Conservation (phyloP, 2,797 vertebrate genomes). For the Apogon talboti region DNA sequence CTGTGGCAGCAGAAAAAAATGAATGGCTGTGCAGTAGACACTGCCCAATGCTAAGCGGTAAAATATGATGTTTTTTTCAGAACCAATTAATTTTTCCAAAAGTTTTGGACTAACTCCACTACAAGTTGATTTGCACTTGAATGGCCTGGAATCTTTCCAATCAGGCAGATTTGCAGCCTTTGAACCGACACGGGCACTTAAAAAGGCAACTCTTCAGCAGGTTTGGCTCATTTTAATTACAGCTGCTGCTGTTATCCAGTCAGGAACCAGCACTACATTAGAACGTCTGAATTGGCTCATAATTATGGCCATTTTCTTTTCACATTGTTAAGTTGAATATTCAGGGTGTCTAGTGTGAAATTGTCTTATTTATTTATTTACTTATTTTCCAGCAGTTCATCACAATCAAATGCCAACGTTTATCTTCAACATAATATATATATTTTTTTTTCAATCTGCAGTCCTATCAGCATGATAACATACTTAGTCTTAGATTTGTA, state of each 20-base stretch:
- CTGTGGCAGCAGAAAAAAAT: not conserved
- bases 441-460: too few species aligned
- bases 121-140: constrained; percentile 45
- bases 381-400: too few species aligned
- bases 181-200: constrained; percentile 22
- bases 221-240: constrained; percentile 36
- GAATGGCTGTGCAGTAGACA: not conserved
- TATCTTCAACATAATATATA: too few species aligned
- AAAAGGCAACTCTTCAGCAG: constrained; percentile 21
- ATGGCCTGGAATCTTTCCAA: constrained; percentile 49
- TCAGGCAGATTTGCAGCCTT: constrained; percentile 50
- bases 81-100: constrained; percentile 23
- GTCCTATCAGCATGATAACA: too few species aligned
- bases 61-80: constrained; percentile 16
- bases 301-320: too few species aligned
- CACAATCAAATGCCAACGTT: too few species aligned
- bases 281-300: too few species aligned
- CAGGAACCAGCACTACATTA: not conserved
- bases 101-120: constrained; percentile 21
- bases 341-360: too few species aligned
- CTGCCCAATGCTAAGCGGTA: not conserved
- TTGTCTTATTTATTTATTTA: too few species aligned
- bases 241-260: constrained; percentile 12
- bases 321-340: too few species aligned
- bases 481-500: too few species aligned